A percentile compares a stretch with the other conserved stretches of the same genome.
Conservation (phyloP, 2,888 invertebrate genomes). For the Latheticus oryzae region DNA sequence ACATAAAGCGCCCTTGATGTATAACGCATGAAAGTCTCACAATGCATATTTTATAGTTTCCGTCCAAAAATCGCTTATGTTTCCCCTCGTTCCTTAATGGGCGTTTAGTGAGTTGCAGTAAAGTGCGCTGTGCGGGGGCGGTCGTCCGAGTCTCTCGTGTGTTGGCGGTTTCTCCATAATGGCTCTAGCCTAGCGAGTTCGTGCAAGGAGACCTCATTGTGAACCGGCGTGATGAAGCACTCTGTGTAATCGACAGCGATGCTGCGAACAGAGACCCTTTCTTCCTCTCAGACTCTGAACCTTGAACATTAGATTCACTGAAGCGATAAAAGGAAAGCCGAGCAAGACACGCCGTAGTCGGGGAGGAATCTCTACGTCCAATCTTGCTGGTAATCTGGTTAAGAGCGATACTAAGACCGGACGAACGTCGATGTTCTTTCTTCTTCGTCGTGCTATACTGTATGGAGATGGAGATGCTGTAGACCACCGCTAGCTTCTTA, state of each 20-base stretch:
- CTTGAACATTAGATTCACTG: slow-evolving; percentile 51
- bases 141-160: slow-evolving; percentile 29
- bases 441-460: slow-evolving; percentile 19
- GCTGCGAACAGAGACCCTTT: slow-evolving; percentile 44
- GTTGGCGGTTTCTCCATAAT: slow-evolving; percentile 31
- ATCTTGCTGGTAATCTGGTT: slow-evolving; percentile 43
- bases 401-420: slow-evolving; percentile 34
- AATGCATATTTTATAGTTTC: slow-evolving; percentile 24
- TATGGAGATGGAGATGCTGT: slow-evolving; percentile 23
- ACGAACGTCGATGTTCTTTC: slow-evolving; percentile 21
- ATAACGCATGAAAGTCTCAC: slow-evolving; percentile 18
- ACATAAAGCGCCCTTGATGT: slow-evolving; percentile 16
- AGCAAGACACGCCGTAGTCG: slow-evolving; percentile 39
- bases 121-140: slow-evolving; percentile 22
- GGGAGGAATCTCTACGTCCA: slow-evolving; percentile 39
- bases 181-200: slow-evolving; percentile 30
- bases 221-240: slow-evolving; percentile 50
- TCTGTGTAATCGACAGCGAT: slow-evolving; percentile 50
- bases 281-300: slow-evolving; percentile 46
- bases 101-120: slow-evolving; percentile 20
- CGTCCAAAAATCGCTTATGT: slow-evolving; percentile 9
- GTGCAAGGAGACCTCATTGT: slow-evolving; percentile 45
- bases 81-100: slow-evolving; percentile 20
- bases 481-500: too few relatives aligned
- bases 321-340: slow-evolving; percentile 47